These are phyloP conservation scores for Baryphthengus martii DNA, from an alignment of 2,113 vertebrate species.

Conservation along the genomic window DNA sequence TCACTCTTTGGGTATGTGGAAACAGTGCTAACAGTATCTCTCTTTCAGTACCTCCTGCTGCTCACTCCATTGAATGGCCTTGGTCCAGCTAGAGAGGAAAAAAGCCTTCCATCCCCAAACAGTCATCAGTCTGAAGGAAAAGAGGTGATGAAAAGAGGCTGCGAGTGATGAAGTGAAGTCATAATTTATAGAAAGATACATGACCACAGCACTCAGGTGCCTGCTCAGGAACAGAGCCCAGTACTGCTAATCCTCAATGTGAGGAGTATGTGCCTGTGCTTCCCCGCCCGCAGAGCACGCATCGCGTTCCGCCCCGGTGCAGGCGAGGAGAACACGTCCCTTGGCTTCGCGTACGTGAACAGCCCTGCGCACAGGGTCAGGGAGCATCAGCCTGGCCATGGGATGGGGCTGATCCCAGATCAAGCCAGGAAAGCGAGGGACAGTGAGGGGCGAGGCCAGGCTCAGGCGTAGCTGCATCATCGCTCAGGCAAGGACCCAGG, in stretches of 20 bases:
- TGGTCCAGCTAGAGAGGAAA: constrained; percentile 31
- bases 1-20: constrained; percentile 25
- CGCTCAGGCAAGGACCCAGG: accelerated
- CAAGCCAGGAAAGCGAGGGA: neutral
- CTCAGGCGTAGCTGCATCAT: neutral
- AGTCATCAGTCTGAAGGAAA: constrained; percentile 24
- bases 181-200: constrained; percentile 38
- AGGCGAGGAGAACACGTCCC: neutral
- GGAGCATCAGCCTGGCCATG: neutral
- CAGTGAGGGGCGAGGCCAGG: neutral
- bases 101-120: constrained; percentile 40
- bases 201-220: constrained; percentile 16
- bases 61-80: neutral
- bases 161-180: constrained; percentile 33
- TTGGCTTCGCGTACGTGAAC: accelerated
- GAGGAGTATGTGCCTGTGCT: neutral
- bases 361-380: neutral
- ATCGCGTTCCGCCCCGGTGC: accelerated
- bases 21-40: constrained; percentile 43
- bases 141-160: constrained; percentile 53
- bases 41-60: constrained; percentile 17
- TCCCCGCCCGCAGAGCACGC: neutral
- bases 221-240: neutral
- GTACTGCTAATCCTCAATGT: neutral
- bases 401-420: neutral